These are phyloP conservation scores for Aurelia coerulea DNA, from an alignment of 30 jellyfish, hydroid and myxozoan genomes.

Conservation along the genomic window DNA sequence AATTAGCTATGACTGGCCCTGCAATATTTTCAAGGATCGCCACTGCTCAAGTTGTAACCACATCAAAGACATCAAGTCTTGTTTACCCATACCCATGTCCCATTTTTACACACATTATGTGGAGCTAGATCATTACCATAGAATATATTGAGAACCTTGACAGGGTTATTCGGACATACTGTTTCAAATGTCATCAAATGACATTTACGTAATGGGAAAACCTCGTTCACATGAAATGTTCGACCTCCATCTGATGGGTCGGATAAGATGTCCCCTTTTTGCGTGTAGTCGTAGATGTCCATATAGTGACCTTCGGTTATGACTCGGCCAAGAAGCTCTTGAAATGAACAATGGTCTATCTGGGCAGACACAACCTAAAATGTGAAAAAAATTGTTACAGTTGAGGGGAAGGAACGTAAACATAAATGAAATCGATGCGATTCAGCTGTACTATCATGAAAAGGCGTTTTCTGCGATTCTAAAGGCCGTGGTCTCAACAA, in stretches of 20 bases:
- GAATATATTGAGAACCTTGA: conserved; percentile 29
- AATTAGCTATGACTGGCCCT: no score
- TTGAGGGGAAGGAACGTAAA: no score
- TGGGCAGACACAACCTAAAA: conserved; percentile 4
- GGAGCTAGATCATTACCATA: conserved; percentile 78
- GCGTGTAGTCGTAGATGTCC: conserved; percentile 82
- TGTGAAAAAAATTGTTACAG: no score
- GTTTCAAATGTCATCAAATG: conserved; percentile 58
- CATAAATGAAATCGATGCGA: no score
- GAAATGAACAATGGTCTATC: conserved; percentile 90
- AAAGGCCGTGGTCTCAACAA: no score
- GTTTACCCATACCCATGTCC: no score
- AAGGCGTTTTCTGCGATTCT: no score
- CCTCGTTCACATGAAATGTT: conserved; percentile 49
- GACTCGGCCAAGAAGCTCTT: conserved; percentile 94
- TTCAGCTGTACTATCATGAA: no score
- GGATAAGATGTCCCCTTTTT: conserved; percentile 39
- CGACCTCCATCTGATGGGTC: conserved; percentile 97
- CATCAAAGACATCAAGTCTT: no score
- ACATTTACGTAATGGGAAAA: conserved; percentile 88
- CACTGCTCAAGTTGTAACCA: no score
- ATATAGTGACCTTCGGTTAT: conserved; percentile 69
- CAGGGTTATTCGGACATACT: conserved; percentile 88
- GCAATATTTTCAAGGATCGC: no score
- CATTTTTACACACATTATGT: not conserved